Percentiles rank a stretch among this genome's conserved stretches.
Conservation (phyloP, 2,888 invertebrate species). For the Pterobdella sp. region DNA sequence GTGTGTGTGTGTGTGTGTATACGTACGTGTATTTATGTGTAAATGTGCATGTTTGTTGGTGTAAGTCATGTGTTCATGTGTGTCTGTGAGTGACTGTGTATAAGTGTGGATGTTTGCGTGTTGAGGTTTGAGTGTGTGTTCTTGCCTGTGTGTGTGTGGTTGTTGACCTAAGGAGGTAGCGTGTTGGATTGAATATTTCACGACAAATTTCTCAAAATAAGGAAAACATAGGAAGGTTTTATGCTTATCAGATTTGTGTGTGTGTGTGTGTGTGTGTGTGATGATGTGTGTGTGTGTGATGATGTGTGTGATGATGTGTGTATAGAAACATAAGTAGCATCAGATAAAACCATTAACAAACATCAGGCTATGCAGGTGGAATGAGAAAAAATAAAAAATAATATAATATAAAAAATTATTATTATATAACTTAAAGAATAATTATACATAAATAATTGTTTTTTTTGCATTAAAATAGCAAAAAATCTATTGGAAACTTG, state of each 20-base stretch:
- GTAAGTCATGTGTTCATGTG: neutral
- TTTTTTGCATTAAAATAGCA: too few species aligned
- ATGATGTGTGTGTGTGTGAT: neutral
- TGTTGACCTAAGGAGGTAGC: neutral
- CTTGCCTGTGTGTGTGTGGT: neutral
- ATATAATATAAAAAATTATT: too few species aligned
- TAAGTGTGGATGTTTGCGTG: neutral
- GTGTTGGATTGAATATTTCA: neutral
- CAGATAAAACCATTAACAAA: too few species aligned
- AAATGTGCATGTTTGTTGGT: neutral
- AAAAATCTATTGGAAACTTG: too few species aligned
- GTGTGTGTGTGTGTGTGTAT: constrained; percentile 14
- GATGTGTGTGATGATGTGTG: neutral
- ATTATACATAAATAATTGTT: too few species aligned
- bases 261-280: neutral
- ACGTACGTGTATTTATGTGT: neutral
- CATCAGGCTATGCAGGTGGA: too few species aligned
- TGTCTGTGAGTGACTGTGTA: neutral
- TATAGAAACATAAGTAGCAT: too few species aligned
- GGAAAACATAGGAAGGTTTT: neutral
- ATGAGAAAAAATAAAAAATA: too few species aligned
- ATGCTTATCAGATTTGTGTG: too few species aligned
- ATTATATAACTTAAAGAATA: too few species aligned
- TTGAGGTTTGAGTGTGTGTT: neutral
- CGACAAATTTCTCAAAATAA: too few species aligned